phyloP scores from a whole-genome alignment of 2,797 vertebrate genomes.

The Platalea minor region DNA sequence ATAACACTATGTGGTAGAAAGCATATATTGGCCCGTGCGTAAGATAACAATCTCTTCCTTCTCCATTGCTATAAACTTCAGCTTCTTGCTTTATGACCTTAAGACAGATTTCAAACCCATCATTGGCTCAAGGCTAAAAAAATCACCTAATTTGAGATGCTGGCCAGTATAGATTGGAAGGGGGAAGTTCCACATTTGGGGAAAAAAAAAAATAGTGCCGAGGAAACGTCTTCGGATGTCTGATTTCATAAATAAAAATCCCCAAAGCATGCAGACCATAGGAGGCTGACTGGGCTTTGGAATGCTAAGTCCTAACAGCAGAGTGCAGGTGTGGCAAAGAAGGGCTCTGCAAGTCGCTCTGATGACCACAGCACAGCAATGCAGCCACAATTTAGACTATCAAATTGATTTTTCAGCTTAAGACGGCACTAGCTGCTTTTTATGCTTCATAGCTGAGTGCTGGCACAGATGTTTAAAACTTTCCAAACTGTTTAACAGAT shows the following conservation, averaged over 20 bases:
- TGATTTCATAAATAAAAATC: neutral
- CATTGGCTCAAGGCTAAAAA: neutral
- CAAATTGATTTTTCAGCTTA: neutral
- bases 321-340: neutral
- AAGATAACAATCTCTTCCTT: neutral
- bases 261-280: neutral
- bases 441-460: neutral
- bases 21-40: neutral
- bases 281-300: neutral
- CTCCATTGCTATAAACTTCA: neutral
- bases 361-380: neutral
- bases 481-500: constrained; percentile 43
- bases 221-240: neutral
- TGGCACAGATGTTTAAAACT: constrained; percentile 3
- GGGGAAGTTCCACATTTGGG: neutral
- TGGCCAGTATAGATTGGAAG: neutral
- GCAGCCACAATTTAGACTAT: neutral
- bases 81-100: neutral
- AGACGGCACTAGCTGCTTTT: neutral
- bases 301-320: neutral
- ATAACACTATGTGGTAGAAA: neutral
- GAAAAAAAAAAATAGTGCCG: neutral
- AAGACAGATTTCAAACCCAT: neutral
- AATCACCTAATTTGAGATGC: neutral
- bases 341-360: neutral